Base-by-base conservation (phyloP, 2,888 invertebrate genomes). In the Dynastes tityus region DNA sequence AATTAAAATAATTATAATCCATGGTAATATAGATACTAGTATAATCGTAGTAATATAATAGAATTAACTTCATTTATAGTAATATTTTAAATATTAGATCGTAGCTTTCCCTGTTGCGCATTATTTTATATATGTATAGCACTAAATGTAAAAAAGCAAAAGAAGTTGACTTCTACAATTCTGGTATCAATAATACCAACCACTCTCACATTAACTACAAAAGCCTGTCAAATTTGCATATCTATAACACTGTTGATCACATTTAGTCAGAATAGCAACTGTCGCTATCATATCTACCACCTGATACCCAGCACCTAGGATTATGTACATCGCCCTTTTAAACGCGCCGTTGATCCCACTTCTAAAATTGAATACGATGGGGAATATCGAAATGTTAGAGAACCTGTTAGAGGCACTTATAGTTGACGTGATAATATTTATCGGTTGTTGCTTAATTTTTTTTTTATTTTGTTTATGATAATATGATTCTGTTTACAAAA, bases 211-310 rank as follows among this genome's bases (percentile, higher is more conserved):
- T 68, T 51, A 55, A 71, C 37, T 22, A 5, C 71, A 58, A 51
- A 8, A 27, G 4, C 73, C 61, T 61, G 73, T 45, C 68, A 74
- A 58, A 82, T 81, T 82, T 82, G 80, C 82, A 82, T 82, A 82
- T 80, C 80, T 82, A 82, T 83, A 82, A 81, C 80, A 67, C 81
- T 75, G 71, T 78, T 82, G 80, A 82, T 82, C 80, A 80, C 65
- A 53, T 80, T 77, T 79, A 82, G 83, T 83, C 83, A 83, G 83
- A 79, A 82, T 79, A 82, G 82, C 84, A 84, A 84, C 83, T 84
- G 83, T 84, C 83, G 83, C 83, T 81, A 70, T 80, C 80, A 80
- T 63, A 78, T 77, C 74, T 80, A 79, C 81, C 84, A 84, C 84
- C 84, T 84, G 84, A 83, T 83, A 80, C 84, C 82, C 81, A 75